phyloP scores from a whole-genome alignment of 2,888 invertebrate species.

The Eudasyphora cyanicolor region DNA sequence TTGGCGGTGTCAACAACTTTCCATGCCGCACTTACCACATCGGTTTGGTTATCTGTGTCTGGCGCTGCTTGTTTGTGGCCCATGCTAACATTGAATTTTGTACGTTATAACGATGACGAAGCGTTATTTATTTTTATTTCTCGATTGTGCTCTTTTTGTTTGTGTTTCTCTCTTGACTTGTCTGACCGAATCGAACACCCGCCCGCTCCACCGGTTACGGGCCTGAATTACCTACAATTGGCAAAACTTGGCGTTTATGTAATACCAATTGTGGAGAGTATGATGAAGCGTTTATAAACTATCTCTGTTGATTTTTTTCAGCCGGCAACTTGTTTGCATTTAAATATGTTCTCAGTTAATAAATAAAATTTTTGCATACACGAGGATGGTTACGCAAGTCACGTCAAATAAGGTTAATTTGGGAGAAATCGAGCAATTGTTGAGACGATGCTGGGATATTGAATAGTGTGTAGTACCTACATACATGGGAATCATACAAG shows the following conservation, averaged over 20 bases:
- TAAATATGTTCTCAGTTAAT: background rate
- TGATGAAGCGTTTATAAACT: background rate
- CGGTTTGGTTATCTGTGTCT: background rate
- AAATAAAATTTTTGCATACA: background rate
- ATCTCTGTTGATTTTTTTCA: background rate
- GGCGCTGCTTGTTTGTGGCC: background rate
- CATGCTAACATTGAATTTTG: slow-evolving; percentile 20
- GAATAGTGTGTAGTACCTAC: no score
- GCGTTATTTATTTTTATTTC: slow-evolving; percentile 6
- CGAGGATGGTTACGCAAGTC: background rate
- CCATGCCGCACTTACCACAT: background rate
- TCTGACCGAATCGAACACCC: background rate
- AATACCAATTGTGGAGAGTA: slow-evolving; percentile 20
- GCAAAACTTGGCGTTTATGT: slow-evolving; percentile 21
- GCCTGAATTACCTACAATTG: background rate
- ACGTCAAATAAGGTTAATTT: no score
- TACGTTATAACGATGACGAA: slow-evolving; percentile 33
- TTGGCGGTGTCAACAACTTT: slow-evolving; percentile 2
- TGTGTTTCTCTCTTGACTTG: background rate
- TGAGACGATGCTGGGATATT: no score
- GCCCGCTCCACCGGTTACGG: background rate
- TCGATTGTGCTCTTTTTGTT: background rate
- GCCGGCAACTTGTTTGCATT: background rate
- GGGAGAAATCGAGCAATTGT: no score
- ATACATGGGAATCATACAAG: no score